Conservation (phyloP, 2,113 vertebrate species). For the Oxyura jamaicensis region DNA sequence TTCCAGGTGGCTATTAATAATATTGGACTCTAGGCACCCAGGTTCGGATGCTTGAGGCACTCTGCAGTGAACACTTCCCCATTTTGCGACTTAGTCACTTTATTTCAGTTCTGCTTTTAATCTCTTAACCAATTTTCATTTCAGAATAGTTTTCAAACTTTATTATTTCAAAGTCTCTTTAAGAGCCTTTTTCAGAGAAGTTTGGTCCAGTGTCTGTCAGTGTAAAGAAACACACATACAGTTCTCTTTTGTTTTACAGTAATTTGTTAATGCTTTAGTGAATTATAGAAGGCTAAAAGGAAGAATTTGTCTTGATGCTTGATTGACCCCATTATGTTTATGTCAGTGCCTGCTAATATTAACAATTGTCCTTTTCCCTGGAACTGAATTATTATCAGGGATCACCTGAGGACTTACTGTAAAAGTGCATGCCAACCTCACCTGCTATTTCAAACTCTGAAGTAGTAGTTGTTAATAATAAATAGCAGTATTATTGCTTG, state of each 20-base stretch:
- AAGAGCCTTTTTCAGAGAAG: neutral
- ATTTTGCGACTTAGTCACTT: fast-evolving
- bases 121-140: constrained; percentile 26
- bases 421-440: neutral
- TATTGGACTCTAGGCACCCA: neutral
- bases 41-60: neutral
- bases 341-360: neutral
- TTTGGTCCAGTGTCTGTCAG: neutral
- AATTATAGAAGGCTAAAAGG: neutral
- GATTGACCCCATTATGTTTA: neutral
- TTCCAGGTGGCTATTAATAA: neutral
- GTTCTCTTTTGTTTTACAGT: neutral
- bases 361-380: neutral
- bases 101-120: fast-evolving
- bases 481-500: fast-evolving
- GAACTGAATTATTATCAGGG: neutral
- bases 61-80: neutral
- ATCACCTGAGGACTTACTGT: neutral
- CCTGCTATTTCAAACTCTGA: neutral
- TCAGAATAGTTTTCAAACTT: neutral
- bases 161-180: neutral
- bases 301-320: neutral
- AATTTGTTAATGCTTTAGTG: neutral
- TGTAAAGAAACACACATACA: fast-evolving
- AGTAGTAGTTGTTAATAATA: fast-evolving